Evolutionary conservation across 2,797 vertebrate genomes (phyloP), one percentile per base, ranked within the genome.

Genomic region (Eurystomus glaucurus): DNA sequence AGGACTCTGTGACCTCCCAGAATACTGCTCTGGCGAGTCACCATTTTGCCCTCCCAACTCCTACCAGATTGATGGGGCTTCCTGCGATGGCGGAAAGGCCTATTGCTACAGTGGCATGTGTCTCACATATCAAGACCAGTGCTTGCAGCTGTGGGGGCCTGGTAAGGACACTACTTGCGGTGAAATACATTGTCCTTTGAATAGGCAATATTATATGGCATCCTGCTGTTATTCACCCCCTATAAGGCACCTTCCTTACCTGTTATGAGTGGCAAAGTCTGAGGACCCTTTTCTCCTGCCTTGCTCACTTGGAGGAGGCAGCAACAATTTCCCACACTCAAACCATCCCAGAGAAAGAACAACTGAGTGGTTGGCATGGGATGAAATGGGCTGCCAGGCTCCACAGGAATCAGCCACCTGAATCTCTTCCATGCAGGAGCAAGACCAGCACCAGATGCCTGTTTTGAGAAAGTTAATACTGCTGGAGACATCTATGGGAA

Each of bases 91-190:
- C 0, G 99, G 99, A 19, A 97, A 54, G 74, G 99, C 99, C 13
- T 99, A 99, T 96, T 99, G 99, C 97, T 99, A 99, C 98, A 99
- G 99, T 0, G 99, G 99, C 98, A 99, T 99, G 99, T 99, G 99
- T 93, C 98, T 99, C 93, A 99, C 99, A 0, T 98, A 99, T 91
- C 97, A 99, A 97, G 99, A 99, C 93, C 99, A 99, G 98, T 99
- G 99, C 60, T 95, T 97, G 85, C 98, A 99, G 60, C 99, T 99
- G 6, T 99, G 99, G 99, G 99, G 99, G 26, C 96, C 81, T 85
- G 99, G 99, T 99, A 98, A 98, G 98, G 37, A 79, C 41, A 19
- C 23, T 33, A 33, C 29, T 58, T 28, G 51, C 46, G 39, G 48
- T 5, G 4, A 9, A 19, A 25, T 43, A 5, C 0, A 0, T 60